Evolutionary conservation across 2,888 invertebrate species (phyloP).

Genomic region (Phortica okadai): DNA sequence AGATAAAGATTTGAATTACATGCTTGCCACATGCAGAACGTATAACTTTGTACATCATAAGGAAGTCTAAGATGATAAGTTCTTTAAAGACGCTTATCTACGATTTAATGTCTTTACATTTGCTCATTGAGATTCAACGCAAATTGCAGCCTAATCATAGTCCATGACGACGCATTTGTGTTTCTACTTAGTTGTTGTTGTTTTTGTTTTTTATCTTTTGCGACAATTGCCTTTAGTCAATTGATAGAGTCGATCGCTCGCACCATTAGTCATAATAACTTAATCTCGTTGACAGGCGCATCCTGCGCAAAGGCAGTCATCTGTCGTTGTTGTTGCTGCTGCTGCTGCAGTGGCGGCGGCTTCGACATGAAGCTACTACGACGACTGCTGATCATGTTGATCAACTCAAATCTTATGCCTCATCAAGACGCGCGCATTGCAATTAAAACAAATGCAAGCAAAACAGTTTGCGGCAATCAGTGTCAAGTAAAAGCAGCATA

Average conservation of each 20-base stretch:
- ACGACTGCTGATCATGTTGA: neutral
- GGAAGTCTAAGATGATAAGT: neutral
- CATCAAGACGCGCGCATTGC: neutral
- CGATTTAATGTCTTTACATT: neutral
- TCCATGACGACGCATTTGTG: neutral
- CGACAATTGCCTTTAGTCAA: neutral
- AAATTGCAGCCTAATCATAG: neutral
- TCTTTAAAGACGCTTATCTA: neutral
- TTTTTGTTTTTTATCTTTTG: conserved; percentile 1
- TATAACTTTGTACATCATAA: neutral
- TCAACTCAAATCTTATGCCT: neutral
- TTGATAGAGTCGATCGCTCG: neutral
- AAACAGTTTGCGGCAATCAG: conserved; percentile 21
- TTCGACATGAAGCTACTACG: neutral
- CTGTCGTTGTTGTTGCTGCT: neutral
- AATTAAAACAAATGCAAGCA: conserved; percentile 25
- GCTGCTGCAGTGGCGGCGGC: too few species aligned
- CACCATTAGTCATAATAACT: conserved; percentile 31
- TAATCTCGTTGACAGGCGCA: conserved; percentile 22
- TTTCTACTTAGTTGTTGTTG: neutral
- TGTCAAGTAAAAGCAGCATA: conserved; percentile 21
- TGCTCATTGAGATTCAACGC: neutral
- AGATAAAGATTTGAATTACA: conserved; percentile 6
- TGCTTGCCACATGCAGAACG: neutral
- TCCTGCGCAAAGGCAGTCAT: neutral